phyloP scores from a whole-genome alignment of 2,888 invertebrate species.

The Acanthosoma haemorrhoidale region DNA sequence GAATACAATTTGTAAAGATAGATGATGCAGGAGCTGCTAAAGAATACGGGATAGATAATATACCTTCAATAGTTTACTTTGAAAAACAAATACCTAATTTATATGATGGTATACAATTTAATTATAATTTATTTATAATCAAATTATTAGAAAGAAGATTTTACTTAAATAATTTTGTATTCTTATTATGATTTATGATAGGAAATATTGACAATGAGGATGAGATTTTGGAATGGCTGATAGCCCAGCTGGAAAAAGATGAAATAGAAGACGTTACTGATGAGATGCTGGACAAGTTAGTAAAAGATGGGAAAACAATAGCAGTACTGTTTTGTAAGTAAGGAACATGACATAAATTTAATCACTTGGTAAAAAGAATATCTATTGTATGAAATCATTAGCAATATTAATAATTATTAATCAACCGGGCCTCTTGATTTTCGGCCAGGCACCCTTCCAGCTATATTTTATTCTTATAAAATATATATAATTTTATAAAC shows the following conservation, averaged over 20 bases:
- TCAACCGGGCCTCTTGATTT: no score
- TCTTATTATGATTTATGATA: no score
- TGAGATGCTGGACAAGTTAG: slow-evolving; percentile 84
- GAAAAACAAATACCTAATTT: slow-evolving; percentile 89
- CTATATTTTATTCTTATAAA: no score
- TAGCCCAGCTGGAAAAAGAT: slow-evolving; percentile 81
- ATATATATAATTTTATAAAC: no score
- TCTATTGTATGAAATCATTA: no score
- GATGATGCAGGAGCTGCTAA: slow-evolving; percentile 77
- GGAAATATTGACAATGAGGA: slow-evolving; percentile 83
- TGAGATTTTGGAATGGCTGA: slow-evolving; percentile 80
- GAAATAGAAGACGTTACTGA: slow-evolving; percentile 93
- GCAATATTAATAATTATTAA: no score
- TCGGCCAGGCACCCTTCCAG: no score
- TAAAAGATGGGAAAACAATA: slow-evolving; percentile 81
- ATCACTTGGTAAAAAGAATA: no score
- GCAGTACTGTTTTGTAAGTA: slow-evolving; percentile 84
- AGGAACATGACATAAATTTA: background rate
- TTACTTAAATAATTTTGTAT: no score
- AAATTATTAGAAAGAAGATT: no score
- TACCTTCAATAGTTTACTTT: slow-evolving; percentile 85
- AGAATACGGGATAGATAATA: slow-evolving; percentile 77
- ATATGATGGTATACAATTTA: slow-evolving; percentile 64
- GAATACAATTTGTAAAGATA: slow-evolving; percentile 89
- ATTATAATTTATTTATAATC: background rate